phyloP scores from a whole-genome alignment of 2,797 vertebrate genomes.

The Gadopsis bispinosus region DNA sequence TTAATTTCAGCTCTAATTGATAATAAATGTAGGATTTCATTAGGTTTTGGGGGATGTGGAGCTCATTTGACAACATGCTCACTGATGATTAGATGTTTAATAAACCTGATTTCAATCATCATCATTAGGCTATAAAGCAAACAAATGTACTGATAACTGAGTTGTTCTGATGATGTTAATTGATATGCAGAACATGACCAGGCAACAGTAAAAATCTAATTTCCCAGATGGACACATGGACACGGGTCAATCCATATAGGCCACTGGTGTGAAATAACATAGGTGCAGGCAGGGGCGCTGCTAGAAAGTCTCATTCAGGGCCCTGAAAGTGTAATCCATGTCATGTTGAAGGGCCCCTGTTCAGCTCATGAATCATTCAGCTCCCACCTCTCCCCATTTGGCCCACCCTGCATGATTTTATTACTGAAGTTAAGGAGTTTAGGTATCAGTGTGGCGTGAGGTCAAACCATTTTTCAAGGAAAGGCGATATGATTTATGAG shows the following conservation, averaged over 20 bases:
- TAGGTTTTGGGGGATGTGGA: not conserved
- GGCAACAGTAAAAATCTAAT: constrained; percentile 20
- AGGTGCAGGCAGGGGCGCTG: constrained; percentile 33
- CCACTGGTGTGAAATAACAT: constrained; percentile 36
- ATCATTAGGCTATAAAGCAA: not conserved
- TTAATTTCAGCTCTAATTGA: not conserved
- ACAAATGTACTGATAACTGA: not conserved
- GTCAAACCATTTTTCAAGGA: constrained; percentile 9
- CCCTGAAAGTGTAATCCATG: constrained; percentile 58
- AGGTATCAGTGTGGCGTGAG: constrained; percentile 4
- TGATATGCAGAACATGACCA: not conserved
- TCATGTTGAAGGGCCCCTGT: constrained; percentile 39
- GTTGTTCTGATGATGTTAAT: not conserved
- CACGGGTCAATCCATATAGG: not conserved
- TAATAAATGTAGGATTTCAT: not conserved
- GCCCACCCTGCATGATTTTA: constrained; percentile 27
- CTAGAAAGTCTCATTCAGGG: constrained; percentile 40
- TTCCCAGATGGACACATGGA: constrained; percentile 23
- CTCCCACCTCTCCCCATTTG: constrained; percentile 26
- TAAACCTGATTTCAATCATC: not conserved
- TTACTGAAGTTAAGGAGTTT: constrained; percentile 20
- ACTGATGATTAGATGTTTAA: constrained; percentile 7
- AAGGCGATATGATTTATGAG: not conserved
- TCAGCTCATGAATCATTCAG: constrained; percentile 58
- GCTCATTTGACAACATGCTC: not conserved